A percentile compares a stretch with the other conserved stretches of the same genome.
phyloP scores from a whole-genome alignment of 2,888 invertebrate species.

The Callinectes sapidus region DNA sequence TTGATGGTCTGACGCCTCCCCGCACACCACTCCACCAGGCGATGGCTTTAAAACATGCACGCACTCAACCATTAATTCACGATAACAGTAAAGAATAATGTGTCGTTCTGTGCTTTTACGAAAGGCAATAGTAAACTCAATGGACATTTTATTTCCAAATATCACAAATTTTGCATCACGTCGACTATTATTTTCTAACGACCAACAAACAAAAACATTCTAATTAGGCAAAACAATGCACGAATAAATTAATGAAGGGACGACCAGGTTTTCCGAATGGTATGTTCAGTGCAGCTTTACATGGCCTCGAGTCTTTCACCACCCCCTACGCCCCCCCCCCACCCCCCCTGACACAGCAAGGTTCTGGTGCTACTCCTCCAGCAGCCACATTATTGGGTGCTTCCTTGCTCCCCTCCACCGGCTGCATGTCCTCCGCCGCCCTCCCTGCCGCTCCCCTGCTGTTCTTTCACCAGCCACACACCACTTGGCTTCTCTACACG shows the following conservation, averaged over 20 bases:
- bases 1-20: background rate
- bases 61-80: background rate
- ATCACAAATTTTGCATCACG: conserved; percentile 21
- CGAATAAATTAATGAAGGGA: conserved; percentile 31
- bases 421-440: background rate
- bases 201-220: conserved; percentile 28
- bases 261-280: background rate
- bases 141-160: background rate
- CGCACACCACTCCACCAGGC: background rate
- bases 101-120: background rate
- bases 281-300: conserved; percentile 27
- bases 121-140: conserved; percentile 6
- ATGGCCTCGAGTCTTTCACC: background rate
- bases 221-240: conserved; percentile 14
- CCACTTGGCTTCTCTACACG: background rate
- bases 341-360: background rate
- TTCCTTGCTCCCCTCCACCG: background rate
- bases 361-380: background rate
- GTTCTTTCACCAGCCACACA: conserved; percentile 3
- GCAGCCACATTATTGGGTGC: background rate
- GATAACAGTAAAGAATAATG: background rate
- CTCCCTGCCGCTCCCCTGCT: background rate
- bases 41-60: background rate
- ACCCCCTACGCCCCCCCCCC: background rate
- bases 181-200: conserved; percentile 15